Conservation (phyloP, 1,140 invertebrate genomes). For the Drosophila elegans region DNA sequence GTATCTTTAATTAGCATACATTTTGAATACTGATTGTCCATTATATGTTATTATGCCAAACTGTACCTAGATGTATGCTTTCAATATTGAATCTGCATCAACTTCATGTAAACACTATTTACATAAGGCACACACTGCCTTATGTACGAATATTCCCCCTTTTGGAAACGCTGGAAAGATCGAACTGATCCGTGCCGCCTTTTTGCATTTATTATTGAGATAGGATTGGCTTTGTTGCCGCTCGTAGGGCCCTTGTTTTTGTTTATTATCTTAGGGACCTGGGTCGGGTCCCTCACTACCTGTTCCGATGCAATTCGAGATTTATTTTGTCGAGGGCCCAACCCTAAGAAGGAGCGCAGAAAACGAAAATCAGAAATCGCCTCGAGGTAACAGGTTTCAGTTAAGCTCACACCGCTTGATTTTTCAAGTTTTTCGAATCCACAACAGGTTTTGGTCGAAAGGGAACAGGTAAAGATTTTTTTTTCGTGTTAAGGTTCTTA, state of each 20-base stretch:
- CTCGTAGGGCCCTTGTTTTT: conserved; percentile 38
- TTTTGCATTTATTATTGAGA: conserved; percentile 45
- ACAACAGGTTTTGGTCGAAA: conserved; percentile 70
- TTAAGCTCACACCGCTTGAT: conserved; percentile 9
- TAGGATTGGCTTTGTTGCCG: conserved; percentile 41
- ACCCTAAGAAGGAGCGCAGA: conserved; percentile 56
- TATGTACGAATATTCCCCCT: conserved; percentile 10
- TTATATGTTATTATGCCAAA: neutral
- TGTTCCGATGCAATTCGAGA: conserved; percentile 76
- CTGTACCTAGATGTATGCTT: conserved; percentile 35
- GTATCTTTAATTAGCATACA: too few relatives aligned
- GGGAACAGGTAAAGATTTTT: conserved; percentile 55
- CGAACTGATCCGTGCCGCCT: conserved; percentile 34
- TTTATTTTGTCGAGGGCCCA: conserved; percentile 60
- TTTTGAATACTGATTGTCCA: too few relatives aligned
- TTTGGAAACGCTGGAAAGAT: conserved; percentile 18
- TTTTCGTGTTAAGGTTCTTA: conserved; percentile 63
- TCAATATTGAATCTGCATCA: conserved; percentile 13
- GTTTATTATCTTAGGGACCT: conserved; percentile 43
- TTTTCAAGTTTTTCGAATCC: conserved; percentile 45
- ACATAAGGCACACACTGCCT: conserved; percentile 19
- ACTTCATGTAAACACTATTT: conserved; percentile 22
- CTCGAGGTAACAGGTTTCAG: conserved; percentile 63
- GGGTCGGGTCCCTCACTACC: conserved; percentile 44
- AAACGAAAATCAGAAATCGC: conserved; percentile 66